Conservation (phyloP, 2,113 vertebrate genomes). For the Rattus rattus region DNA sequence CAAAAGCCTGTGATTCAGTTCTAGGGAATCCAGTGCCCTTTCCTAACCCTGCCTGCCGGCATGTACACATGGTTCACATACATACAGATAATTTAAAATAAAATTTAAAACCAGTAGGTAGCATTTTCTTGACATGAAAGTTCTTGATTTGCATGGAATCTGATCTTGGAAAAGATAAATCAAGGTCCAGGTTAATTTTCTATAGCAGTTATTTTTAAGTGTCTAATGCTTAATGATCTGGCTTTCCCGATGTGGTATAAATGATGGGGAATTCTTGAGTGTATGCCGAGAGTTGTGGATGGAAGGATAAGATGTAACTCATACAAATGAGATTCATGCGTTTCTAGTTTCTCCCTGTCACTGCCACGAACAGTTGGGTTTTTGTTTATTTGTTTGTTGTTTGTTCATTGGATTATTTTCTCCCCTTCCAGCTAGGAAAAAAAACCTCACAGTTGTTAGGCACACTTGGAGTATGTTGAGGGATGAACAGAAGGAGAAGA, state of each 20-base stretch:
- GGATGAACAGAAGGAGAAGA: conserved; percentile 3
- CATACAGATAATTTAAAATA: not conserved
- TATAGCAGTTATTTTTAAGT: not conserved
- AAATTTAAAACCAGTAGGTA: not conserved
- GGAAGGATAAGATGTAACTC: not conserved
- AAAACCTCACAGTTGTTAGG: not conserved
- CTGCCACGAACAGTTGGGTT: not conserved
- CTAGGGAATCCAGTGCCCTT: too few species aligned
- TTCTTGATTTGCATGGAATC: conserved; percentile 47
- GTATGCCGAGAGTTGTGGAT: conserved; percentile 52
- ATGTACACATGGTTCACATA: not conserved
- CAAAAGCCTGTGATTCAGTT: not conserved
- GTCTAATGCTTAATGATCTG: not conserved
- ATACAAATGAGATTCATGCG: not conserved
- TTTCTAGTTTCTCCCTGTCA: not conserved
- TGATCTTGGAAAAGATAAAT: conserved; percentile 56
- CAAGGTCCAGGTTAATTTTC: conserved; percentile 26
- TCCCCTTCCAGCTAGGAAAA: conserved; percentile 22
- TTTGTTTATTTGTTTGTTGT: not conserved
- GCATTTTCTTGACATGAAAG: not conserved
- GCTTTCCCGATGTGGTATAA: not conserved
- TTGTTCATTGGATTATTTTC: not conserved
- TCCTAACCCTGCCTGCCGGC: too few species aligned
- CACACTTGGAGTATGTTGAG: not conserved
- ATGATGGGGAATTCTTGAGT: conserved; percentile 55